phyloP scores from a whole-genome alignment of 2,113 vertebrate species.

The Coryphaenoides rupestris region DNA sequence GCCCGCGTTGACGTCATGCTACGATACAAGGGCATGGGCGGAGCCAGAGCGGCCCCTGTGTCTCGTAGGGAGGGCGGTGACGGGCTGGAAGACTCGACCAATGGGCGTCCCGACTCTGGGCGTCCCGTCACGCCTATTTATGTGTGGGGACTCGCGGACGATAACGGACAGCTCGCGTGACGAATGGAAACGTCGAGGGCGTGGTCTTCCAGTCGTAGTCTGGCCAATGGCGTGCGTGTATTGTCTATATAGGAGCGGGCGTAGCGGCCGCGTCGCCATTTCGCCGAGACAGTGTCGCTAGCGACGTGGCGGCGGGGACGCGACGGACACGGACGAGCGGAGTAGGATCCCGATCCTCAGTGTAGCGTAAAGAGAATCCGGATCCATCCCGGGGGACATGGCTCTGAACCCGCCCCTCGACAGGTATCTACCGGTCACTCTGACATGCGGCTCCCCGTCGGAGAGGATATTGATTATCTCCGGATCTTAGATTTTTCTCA shows the following conservation, averaged over 20 bases:
- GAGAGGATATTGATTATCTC: constrained; percentile 47
- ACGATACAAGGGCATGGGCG: constrained; percentile 28
- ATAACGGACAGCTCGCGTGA: constrained; percentile 28
- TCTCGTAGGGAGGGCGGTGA: constrained; percentile 34
- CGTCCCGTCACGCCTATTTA: not conserved
- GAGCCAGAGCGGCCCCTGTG: not conserved
- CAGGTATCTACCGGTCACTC: constrained; percentile 74
- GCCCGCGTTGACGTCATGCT: constrained; percentile 64
- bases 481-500: not conserved
- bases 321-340: constrained; percentile 44
- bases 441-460: constrained; percentile 53
- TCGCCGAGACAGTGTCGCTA: constrained; percentile 60
- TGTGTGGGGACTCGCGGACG: constrained; percentile 32
- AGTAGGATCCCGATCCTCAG: constrained; percentile 57
- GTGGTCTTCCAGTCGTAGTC: constrained; percentile 4
- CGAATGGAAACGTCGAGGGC: constrained; percentile 50
- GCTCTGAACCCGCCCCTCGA: constrained; percentile 72
- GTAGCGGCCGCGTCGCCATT: constrained; percentile 71
- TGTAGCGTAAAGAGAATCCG: constrained; percentile 67
- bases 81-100: constrained; percentile 31
- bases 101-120: constrained; percentile 30
- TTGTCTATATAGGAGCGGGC: constrained; percentile 69
- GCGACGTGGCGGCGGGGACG: constrained; percentile 29
- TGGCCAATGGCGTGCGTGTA: constrained; percentile 56
- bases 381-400: constrained; percentile 79